These are phyloP conservation scores for Mizuhopecten yessoensis DNA, from an alignment of 1,140 invertebrate genomes.

Conservation along the genomic window DNA sequence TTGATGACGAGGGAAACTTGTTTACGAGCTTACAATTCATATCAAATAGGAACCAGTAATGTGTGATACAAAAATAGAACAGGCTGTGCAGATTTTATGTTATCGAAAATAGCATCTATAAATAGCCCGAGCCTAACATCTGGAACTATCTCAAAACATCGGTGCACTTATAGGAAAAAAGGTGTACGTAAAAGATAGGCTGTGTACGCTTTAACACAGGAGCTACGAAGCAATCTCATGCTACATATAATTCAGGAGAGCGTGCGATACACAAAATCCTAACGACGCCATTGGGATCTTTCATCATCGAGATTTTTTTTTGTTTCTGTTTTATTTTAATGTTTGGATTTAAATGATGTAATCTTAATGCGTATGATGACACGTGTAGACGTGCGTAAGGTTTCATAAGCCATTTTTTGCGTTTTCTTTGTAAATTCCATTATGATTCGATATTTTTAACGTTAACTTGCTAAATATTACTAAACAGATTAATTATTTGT, in stretches of 20 bases:
- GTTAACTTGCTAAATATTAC: no score
- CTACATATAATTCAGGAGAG: background rate
- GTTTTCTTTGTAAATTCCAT: no score
- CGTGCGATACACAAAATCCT: background rate
- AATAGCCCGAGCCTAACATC: background rate
- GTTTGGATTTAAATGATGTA: no score
- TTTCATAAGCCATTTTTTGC: no score
- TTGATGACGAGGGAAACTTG: background rate
- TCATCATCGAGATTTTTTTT: background rate
- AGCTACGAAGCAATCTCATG: background rate
- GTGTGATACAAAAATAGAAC: background rate
- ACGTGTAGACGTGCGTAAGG: no score
- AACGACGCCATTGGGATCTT: background rate
- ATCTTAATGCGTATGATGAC: no score
- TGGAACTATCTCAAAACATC: background rate
- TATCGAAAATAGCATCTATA: conserved; percentile 18
- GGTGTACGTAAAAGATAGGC: background rate
- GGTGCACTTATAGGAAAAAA: background rate
- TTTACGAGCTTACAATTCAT: background rate
- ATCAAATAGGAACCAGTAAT: background rate
- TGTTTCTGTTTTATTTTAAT: no score
- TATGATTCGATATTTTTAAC: no score
- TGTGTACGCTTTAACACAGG: no score
- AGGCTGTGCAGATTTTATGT: conserved; percentile 9
- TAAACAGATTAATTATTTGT: no score